phyloP scores from a whole-genome alignment of 2,797 vertebrate species.

The Xiphorhynchus erythropygius region DNA sequence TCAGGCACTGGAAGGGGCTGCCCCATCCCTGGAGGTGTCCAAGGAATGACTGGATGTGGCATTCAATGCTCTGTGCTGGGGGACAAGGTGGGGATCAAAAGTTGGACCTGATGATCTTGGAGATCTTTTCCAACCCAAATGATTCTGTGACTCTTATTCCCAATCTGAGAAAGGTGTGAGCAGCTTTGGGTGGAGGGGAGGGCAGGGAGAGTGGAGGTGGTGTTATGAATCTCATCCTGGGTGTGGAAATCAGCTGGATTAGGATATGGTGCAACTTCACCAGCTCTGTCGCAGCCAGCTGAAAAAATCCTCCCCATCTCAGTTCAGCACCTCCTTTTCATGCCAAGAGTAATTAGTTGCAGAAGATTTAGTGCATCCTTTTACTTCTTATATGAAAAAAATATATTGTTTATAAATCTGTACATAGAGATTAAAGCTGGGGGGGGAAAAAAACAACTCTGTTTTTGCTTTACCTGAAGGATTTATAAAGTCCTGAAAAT shows the following conservation, averaged over 20 bases:
- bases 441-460: background rate
- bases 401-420: background rate
- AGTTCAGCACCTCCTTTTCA: background rate
- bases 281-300: background rate
- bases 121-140: background rate
- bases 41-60: fast-evolving
- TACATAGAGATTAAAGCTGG: background rate
- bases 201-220: background rate
- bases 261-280: background rate
- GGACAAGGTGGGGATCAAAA: background rate
- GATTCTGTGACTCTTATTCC: background rate
- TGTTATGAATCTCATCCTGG: background rate
- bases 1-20: background rate
- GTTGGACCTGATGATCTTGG: background rate
- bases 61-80: no score
- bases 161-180: background rate
- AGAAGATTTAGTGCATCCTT: background rate
- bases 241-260: background rate
- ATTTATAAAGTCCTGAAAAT: background rate
- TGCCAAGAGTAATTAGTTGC: background rate
- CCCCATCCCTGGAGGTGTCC: background rate
- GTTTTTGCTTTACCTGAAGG: background rate
- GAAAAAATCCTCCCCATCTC: background rate
- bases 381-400: background rate
- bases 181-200: background rate